Evolutionary conservation across 64 coral and sea anemone genomes (phyloP).

Genomic region (Montipora cactus): DNA sequence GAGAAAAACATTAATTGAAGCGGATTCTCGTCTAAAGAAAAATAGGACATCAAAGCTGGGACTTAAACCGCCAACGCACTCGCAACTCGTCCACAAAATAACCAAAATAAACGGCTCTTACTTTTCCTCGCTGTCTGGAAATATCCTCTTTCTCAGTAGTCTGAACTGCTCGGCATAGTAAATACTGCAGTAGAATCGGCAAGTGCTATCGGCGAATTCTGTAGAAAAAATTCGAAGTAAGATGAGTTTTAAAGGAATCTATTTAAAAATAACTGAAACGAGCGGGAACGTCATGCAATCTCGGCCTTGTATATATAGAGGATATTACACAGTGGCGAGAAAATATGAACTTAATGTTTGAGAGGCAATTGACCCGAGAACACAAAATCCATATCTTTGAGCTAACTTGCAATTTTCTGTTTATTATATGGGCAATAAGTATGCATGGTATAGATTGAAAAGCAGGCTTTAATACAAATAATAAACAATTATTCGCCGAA

Average conservation of each 20-base stretch:
- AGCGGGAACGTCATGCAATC: neutral
- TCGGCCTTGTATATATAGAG: neutral
- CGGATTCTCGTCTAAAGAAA: too few species aligned
- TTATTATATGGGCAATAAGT: too few species aligned
- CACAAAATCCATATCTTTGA: too few species aligned
- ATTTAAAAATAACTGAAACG: neutral
- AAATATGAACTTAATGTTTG: too few species aligned
- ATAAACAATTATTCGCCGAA: too few species aligned
- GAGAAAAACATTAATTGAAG: too few species aligned
- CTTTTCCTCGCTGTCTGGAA: conserved; percentile 94
- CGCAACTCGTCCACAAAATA: neutral
- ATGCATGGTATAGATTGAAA: too few species aligned
- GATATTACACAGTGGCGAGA: too few species aligned
- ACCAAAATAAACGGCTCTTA: neutral
- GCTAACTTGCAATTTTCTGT: too few species aligned
- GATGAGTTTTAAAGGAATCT: neutral
- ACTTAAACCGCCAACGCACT: neutral
- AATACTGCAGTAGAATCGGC: conserved; percentile 89
- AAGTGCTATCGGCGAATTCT: conserved; percentile 89
- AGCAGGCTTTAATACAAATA: too few species aligned
- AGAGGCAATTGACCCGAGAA: neutral
- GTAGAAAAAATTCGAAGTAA: conserved; percentile 2
- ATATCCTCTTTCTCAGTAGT: conserved; percentile 85
- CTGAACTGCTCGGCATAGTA: conserved; percentile 96
- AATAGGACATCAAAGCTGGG: too few species aligned